phyloP scores from a whole-genome alignment of 2,888 invertebrate genomes.

The Hipparchia semele region DNA sequence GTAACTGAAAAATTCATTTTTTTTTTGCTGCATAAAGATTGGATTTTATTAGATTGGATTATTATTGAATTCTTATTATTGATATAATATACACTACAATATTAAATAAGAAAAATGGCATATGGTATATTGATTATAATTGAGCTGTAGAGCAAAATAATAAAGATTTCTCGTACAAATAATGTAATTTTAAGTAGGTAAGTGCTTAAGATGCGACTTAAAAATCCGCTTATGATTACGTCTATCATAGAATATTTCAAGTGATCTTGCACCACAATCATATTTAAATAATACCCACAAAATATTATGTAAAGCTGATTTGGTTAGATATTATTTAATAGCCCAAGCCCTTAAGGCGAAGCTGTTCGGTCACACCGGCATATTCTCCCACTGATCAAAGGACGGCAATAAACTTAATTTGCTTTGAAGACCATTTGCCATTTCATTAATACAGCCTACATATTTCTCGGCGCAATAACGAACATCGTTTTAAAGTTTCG shows the following conservation, averaged over 20 bases:
- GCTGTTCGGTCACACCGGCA: constrained; percentile 14
- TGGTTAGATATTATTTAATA: constrained; percentile 16
- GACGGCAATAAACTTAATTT: constrained; percentile 38
- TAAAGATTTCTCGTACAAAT: too few species aligned
- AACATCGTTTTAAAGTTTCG: constrained; percentile 46
- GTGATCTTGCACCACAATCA: not conserved
- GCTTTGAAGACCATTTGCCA: constrained; percentile 50
- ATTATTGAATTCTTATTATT: too few species aligned
- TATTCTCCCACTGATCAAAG: constrained; percentile 39
- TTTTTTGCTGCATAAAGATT: too few species aligned
- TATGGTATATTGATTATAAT: too few species aligned
- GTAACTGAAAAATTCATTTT: too few species aligned
- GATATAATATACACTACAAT: too few species aligned
- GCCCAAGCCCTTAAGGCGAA: constrained; percentile 9
- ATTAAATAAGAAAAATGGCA: too few species aligned
- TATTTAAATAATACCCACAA: not conserved
- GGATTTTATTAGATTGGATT: too few species aligned
- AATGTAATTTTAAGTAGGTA: too few species aligned
- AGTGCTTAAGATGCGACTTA: too few species aligned
- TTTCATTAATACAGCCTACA: constrained; percentile 54
- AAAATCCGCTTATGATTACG: not conserved
- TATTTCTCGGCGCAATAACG: constrained; percentile 54
- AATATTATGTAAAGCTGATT: constrained; percentile 2
- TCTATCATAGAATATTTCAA: not conserved
- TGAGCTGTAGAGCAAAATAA: too few species aligned